Percentiles rank a stretch among this genome's conserved stretches.
These are phyloP conservation scores for Alosa sapidissima DNA, from an alignment of 2,797 vertebrate genomes.

Conservation along the genomic window DNA sequence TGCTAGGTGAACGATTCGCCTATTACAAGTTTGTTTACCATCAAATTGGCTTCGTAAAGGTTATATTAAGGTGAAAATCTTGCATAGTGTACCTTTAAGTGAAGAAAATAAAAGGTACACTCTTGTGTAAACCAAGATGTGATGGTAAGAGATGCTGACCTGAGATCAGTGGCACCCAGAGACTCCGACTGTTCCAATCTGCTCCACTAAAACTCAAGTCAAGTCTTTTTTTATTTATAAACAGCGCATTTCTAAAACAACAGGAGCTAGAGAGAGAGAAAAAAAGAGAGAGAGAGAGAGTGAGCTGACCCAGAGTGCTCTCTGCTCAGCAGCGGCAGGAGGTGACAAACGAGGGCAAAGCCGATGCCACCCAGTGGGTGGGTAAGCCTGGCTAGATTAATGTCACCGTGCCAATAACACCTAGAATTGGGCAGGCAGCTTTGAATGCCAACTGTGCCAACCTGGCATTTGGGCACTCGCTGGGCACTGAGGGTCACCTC, in stretches of 20 bases:
- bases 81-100: too few species aligned
- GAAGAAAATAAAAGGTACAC: too few species aligned
- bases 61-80: too few species aligned
- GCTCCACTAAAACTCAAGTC: background rate
- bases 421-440: background rate
- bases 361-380: background rate
- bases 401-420: background rate
- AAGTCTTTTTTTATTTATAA: background rate
- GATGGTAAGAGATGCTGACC: too few species aligned
- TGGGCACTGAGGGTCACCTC: conserved; percentile 6
- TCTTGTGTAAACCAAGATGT: too few species aligned
- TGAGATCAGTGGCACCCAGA: too few species aligned
- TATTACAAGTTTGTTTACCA: too few species aligned
- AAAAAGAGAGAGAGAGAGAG: too few species aligned
- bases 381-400: background rate
- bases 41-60: too few species aligned
- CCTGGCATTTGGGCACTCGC: background rate
- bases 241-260: background rate
- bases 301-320: background rate
- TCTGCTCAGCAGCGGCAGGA: background rate
- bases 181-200: background rate
- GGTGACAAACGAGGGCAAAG: background rate
- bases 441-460: background rate
- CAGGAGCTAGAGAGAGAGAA: background rate
- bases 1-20: too few species aligned